Evolutionary conservation across 2,888 invertebrate species (phyloP), one percentile per base, ranked within the genome.

Genomic region (Drosophila mimica): DNA sequence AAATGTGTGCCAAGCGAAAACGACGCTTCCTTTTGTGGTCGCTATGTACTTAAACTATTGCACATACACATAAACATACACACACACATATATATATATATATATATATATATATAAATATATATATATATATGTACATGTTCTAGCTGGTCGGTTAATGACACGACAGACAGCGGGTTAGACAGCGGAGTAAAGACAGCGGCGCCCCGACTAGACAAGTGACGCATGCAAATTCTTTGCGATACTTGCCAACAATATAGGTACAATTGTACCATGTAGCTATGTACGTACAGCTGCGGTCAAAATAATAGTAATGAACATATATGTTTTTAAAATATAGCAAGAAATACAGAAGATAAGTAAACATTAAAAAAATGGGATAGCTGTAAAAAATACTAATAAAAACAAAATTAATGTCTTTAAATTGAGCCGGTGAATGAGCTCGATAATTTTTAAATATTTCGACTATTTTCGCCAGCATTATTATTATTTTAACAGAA

Each of bases 1-100:
- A 89, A 85, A 85, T 89, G 90, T 85, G 85, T 85, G 90, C 85
- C 89, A 89, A 78, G 62, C 68, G 70, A 74, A 79, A 76, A 56
- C 51, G 75, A 66, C 38, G 72, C 60, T 81, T 81, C 71, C 82
- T 78, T 74, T 81, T 74, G 71, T 53, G 61, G 54, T 25, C 9
- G 17, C 15, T 11, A 53, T 65, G 53, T 43, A 71, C 46, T 56
- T 40, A 17, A 52, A 34, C 51, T 56, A 38, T 56, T 40, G 28
- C 11, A 11, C 43, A 28, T 33, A 31, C 1, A 36, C 5, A 3
- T 59, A 43, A 1, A 36, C 4, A 3, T 59, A 43, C 11, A 17
- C 1, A 36, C 5, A 3, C 54, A 43, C 13, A 17, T 40, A 30
- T 28, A 28, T 53, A 60, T 40, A 31, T 28, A 20, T 33, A 3